Conservation (phyloP, 2,113 vertebrate genomes). For the Petrocephalus microphthalmus region DNA sequence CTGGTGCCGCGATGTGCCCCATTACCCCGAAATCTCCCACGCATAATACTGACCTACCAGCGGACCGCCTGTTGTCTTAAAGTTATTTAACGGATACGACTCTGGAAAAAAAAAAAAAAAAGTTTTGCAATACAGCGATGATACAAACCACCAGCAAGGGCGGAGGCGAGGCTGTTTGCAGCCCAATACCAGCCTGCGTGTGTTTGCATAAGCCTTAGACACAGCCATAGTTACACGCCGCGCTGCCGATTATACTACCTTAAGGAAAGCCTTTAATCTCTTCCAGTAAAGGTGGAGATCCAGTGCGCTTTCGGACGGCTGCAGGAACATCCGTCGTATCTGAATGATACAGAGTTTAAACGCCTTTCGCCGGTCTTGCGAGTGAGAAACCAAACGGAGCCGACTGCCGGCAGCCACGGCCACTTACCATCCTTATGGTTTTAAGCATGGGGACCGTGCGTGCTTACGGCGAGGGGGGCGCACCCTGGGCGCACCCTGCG, state of each 20-base stretch:
- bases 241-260: no score
- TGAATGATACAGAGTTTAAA: conserved; percentile 14
- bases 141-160: neutral
- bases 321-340: conserved; percentile 43
- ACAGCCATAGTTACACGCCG: neutral
- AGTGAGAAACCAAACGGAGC: neutral
- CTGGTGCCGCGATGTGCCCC: neutral
- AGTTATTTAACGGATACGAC: neutral
- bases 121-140: neutral
- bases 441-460: conserved; percentile 22
- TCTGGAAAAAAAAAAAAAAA: no score
- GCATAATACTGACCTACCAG: no score
- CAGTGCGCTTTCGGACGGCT: conserved; percentile 21
- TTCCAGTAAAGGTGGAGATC: conserved; percentile 50
- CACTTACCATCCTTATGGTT: neutral
- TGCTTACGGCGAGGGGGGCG: no score
- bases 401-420: neutral
- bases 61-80: neutral
- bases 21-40: neutral
- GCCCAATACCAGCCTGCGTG: neutral
- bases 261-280: conserved; percentile 54
- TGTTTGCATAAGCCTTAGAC: neutral
- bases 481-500: no score
- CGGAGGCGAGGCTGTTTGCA: neutral
- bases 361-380: neutral